Evolutionary conservation across 2,113 vertebrate species (phyloP).

Genomic region (Plectropomus leopardus): DNA sequence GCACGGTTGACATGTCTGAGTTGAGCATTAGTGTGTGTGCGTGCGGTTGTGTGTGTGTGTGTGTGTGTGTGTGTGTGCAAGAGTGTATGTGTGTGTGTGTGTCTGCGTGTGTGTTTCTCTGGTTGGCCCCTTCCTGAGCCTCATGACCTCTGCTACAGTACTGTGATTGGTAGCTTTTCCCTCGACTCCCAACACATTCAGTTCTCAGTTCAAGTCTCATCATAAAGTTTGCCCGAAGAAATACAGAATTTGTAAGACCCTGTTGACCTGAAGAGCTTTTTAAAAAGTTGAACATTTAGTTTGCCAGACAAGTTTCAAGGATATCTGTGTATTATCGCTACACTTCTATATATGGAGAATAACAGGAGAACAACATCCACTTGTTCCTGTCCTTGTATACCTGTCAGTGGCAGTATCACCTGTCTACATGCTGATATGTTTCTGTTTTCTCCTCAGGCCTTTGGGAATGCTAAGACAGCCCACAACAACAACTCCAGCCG

Average conservation of each 20-base stretch:
- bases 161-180: conserved; percentile 53
- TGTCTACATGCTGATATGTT: background rate
- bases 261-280: background rate
- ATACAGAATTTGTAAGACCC: background rate
- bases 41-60: conserved; percentile 1
- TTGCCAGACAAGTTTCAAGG: background rate
- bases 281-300: too few species aligned
- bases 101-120: conserved; percentile 11
- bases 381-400: background rate
- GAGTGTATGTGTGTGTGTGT: conserved; percentile 10
- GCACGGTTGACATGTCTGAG: conserved; percentile 20
- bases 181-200: conserved; percentile 41
- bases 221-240: background rate
- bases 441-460: conserved; percentile 87
- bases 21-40: background rate
- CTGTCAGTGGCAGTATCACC: conserved; percentile 16
- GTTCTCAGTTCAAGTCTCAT: conserved; percentile 44
- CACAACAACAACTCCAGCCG: conserved; percentile 99
- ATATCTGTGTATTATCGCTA: background rate
- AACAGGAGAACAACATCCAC: background rate
- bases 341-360: background rate
- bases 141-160: conserved; percentile 47
- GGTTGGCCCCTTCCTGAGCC: conserved; percentile 31
- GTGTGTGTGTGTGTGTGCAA: conserved; percentile 12
- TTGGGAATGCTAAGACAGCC: conserved; percentile 97